These are phyloP conservation scores for Phoenoteleia sp. DNA, from an alignment of 2,888 invertebrate species.

Conservation along the genomic window DNA sequence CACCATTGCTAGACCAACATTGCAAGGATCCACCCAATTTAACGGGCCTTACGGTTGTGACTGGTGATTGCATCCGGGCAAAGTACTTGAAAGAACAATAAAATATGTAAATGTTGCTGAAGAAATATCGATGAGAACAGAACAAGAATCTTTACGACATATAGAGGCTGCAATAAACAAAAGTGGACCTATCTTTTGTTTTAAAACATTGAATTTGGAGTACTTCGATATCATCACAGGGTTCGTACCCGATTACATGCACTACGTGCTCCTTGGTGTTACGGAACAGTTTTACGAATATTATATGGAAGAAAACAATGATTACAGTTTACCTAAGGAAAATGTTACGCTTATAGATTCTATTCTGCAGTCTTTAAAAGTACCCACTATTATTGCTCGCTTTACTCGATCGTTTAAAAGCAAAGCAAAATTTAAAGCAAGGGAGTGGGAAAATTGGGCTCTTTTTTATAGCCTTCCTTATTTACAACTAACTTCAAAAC, in stretches of 20 bases:
- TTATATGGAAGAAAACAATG: not conserved
- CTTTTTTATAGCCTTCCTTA: conserved; percentile 33
- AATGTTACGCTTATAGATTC: not conserved
- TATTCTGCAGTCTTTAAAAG: conserved; percentile 1
- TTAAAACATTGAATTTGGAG: too few relatives aligned
- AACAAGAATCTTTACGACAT: not conserved
- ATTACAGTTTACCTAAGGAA: not conserved
- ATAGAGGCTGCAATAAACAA: not conserved
- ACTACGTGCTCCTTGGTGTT: conserved; percentile 31
- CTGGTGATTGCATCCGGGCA: conserved; percentile 28
- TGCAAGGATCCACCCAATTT: not conserved
- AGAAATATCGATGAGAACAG: too few relatives aligned
- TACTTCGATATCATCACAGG: conserved; percentile 51
- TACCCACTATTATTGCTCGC: conserved; percentile 5
- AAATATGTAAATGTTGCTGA: not conserved
- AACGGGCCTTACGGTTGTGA: not conserved
- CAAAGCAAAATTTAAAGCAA: not conserved
- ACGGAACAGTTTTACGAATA: conserved; percentile 24
- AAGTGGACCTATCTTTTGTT: too few relatives aligned
- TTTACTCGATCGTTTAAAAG: not conserved
- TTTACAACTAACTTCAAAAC: not conserved
- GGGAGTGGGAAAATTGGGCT: not conserved
- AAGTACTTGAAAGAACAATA: not conserved
- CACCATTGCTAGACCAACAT: conserved; percentile 34
- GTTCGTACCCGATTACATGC: conserved; percentile 61